Conservation (phyloP, 2,113 vertebrate species). For the Platysteira castanea region DNA sequence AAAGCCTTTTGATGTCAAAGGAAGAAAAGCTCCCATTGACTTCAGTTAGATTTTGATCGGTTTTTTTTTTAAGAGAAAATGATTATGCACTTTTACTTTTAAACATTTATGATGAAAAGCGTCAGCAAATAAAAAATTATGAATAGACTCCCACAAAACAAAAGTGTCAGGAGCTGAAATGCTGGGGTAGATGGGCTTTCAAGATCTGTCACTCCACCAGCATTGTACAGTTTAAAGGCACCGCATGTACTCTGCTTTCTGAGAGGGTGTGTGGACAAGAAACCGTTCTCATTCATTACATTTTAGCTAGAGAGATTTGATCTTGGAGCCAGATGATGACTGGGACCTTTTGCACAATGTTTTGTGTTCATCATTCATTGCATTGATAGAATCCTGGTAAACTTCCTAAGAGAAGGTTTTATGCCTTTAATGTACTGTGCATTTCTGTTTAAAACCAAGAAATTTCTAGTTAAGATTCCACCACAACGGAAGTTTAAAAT, state of each 20-base stretch:
- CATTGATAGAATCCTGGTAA: not conserved
- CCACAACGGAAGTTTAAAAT: not conserved
- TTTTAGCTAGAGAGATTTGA: not conserved
- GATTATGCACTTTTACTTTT: constrained; percentile 25
- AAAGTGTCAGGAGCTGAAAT: constrained; percentile 38
- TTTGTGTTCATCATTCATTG: not conserved
- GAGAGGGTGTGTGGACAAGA: constrained; percentile 26
- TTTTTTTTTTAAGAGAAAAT: not conserved
- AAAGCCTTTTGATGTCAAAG: constrained; percentile 30
- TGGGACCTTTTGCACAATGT: not conserved
- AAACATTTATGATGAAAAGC: constrained; percentile 32
- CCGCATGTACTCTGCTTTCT: not conserved
- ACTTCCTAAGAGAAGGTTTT: not conserved
- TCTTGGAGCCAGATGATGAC: not conserved
- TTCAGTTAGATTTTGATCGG: not conserved
- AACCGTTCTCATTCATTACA: not conserved
- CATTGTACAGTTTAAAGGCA: constrained; percentile 46
- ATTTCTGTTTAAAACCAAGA: not conserved
- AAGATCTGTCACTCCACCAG: constrained; percentile 35
- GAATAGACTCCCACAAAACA: constrained; percentile 38
- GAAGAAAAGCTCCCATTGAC: constrained; percentile 28
- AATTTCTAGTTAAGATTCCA: not conserved
- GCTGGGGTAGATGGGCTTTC: constrained; percentile 28
- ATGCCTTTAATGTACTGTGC: not conserved
- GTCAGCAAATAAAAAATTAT: constrained; percentile 20